These are phyloP conservation scores for Drosophila kohkoa DNA, from an alignment of 1,140 invertebrate genomes.

Conservation along the genomic window DNA sequence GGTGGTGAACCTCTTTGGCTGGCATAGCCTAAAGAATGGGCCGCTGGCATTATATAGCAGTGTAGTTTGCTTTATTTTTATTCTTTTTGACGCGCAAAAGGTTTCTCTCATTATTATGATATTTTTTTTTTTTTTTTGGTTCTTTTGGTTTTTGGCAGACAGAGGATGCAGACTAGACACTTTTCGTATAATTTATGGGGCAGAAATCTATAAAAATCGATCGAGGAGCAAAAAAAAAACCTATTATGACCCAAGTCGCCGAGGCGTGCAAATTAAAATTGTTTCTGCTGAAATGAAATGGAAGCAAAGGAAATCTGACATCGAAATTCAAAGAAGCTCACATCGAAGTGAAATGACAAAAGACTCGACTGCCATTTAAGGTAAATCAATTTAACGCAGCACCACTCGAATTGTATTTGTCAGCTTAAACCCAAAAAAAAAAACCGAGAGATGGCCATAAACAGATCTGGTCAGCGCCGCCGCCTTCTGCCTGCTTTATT, in stretches of 20 bases:
- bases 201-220: conserved; percentile 44
- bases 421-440: conserved; percentile 46
- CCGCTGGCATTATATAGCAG: conserved; percentile 26
- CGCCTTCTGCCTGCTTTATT: conserved; percentile 3
- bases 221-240: conserved; percentile 4
- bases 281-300: conserved; percentile 33
- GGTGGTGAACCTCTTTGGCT: conserved; percentile 8
- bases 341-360: conserved; percentile 42
- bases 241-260: conserved; percentile 22
- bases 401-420: conserved; percentile 63
- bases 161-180: conserved; percentile 52
- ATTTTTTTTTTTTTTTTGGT: conserved; percentile 19
- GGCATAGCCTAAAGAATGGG: conserved; percentile 15
- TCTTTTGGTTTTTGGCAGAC: conserved; percentile 40
- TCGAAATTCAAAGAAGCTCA: conserved; percentile 24
- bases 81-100: conserved; percentile 29
- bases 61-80: conserved; percentile 14
- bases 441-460: not conserved
- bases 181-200: conserved; percentile 61
- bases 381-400: conserved; percentile 65
- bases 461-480: conserved; percentile 11
- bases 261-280: conserved; percentile 54
- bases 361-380: conserved; percentile 62
- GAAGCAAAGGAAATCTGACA: conserved; percentile 8
- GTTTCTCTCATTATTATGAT: conserved; percentile 34